Percentiles rank a stretch among this genome's conserved stretches.
Evolutionary conservation across 2,113 vertebrate species (phyloP).

Genomic region (Synchiropus splendidus): DNA sequence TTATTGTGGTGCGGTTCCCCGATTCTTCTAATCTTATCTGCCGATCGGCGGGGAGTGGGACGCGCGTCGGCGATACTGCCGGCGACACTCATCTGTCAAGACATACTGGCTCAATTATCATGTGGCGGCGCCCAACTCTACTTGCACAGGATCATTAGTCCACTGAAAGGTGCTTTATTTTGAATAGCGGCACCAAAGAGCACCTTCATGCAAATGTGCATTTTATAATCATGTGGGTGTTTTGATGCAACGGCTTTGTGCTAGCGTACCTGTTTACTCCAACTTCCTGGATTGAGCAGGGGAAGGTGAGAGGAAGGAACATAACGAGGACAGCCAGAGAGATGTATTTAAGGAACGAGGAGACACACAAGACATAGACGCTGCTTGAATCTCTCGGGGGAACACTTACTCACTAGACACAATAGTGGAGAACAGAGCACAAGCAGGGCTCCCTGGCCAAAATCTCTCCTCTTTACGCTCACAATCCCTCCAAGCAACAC

Average conservation of each 20-base stretch:
- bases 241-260: slow-evolving; percentile 19
- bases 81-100: slow-evolving; percentile 36
- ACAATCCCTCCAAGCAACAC: slow-evolving; percentile 52
- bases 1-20: slow-evolving; percentile 6
- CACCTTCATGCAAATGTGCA: slow-evolving; percentile 9
- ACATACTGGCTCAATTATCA: slow-evolving; percentile 40
- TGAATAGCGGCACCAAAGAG: too few relatives aligned
- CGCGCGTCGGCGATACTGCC: slow-evolving; percentile 21
- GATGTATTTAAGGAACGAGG: slow-evolving; percentile 15
- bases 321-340: slow-evolving; percentile 7
- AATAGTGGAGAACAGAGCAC: slow-evolving; percentile 54
- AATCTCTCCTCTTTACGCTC: slow-evolving; percentile 41
- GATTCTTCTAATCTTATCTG: slow-evolving; percentile 41
- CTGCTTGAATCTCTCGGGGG: slow-evolving; percentile 43
- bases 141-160: too few relatives aligned
- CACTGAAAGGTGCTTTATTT: slow-evolving; percentile 10
- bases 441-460: slow-evolving; percentile 61
- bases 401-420: slow-evolving; percentile 63
- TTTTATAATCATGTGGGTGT: slow-evolving; percentile 31
- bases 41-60: slow-evolving; percentile 45
- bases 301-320: slow-evolving; percentile 8
- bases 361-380: slow-evolving; percentile 38
- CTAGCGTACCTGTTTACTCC: slow-evolving; percentile 18
- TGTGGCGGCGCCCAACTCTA: slow-evolving; percentile 8
- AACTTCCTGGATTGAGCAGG: slow-evolving; percentile 12